Conservation (phyloP, 2,888 invertebrate genomes). For the Sinotaia quadrata region DNA sequence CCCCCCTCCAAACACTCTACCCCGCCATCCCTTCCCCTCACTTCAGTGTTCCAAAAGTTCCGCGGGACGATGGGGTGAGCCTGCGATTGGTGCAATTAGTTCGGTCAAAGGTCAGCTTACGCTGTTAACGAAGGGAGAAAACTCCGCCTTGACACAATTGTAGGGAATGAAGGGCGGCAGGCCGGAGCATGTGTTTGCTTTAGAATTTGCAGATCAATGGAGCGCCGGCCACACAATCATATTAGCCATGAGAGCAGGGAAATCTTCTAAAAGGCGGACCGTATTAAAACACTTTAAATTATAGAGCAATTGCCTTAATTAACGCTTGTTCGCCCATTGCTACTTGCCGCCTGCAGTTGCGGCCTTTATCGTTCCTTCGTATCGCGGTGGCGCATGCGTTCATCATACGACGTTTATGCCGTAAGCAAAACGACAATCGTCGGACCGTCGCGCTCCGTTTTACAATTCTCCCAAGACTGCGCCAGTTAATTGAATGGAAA, state of each 20-base stretch:
- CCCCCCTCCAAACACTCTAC: background rate
- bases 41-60: slow-evolving; percentile 8
- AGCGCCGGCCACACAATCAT: slow-evolving; percentile 36
- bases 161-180: slow-evolving; percentile 32
- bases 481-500: slow-evolving; percentile 28
- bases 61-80: slow-evolving; percentile 1
- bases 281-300: slow-evolving; percentile 47
- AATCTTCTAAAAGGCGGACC: slow-evolving; percentile 38
- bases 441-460: slow-evolving; percentile 2
- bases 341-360: background rate
- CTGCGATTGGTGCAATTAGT: slow-evolving; percentile 37
- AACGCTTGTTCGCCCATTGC: slow-evolving; percentile 12
- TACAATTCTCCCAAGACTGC: slow-evolving; percentile 7
- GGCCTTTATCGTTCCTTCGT: slow-evolving; percentile 12
- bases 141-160: slow-evolving; percentile 39
- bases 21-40: background rate
- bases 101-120: slow-evolving; percentile 28
- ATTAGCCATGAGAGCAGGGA: slow-evolving; percentile 38
- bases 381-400: slow-evolving; percentile 1
- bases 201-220: slow-evolving; percentile 38
- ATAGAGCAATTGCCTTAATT: slow-evolving; percentile 32
- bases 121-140: slow-evolving; percentile 24
- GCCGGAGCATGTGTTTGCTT: slow-evolving; percentile 42
- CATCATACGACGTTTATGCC: slow-evolving; percentile 21
- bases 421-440: slow-evolving; percentile 24